Percentiles rank a stretch among this genome's conserved stretches.
Evolutionary conservation across 2,888 invertebrate species (phyloP).

Genomic region (Parascotia fuliginaria): DNA sequence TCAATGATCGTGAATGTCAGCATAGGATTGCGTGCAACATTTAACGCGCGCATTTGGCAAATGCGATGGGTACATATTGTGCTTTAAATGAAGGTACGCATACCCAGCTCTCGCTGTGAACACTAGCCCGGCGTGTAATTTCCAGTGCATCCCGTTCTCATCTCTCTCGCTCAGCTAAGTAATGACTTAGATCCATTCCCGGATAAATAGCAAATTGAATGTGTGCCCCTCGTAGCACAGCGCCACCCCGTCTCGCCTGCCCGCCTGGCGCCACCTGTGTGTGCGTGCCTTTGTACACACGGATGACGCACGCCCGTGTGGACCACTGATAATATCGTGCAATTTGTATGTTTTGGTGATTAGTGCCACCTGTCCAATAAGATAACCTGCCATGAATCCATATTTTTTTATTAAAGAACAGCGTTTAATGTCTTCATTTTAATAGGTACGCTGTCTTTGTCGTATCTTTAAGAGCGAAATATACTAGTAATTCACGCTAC

Average conservation of each 20-base stretch:
- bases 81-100: slow-evolving; percentile 42
- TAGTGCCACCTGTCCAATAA: slow-evolving; percentile 34
- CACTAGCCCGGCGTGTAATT: slow-evolving; percentile 74
- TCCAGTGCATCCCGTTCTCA: slow-evolving; percentile 78
- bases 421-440: neutral
- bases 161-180: slow-evolving; percentile 84
- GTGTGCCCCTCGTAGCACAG: slow-evolving; percentile 64
- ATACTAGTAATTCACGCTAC: slow-evolving; percentile 64
- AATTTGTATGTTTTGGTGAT: slow-evolving; percentile 47
- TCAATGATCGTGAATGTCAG: slow-evolving; percentile 4
- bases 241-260: slow-evolving; percentile 45
- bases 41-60: slow-evolving; percentile 35
- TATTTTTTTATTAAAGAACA: neutral
- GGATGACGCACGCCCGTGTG: slow-evolving; percentile 12
- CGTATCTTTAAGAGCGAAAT: neutral
- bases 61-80: slow-evolving; percentile 40
- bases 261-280: slow-evolving; percentile 33
- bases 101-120: slow-evolving; percentile 51
- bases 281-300: slow-evolving; percentile 31
- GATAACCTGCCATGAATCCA: slow-evolving; percentile 2
- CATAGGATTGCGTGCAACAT: slow-evolving; percentile 15
- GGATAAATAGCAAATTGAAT: slow-evolving; percentile 86
- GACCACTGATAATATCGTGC: slow-evolving; percentile 31
- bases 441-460: neutral
- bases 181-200: slow-evolving; percentile 85